A percentile compares a stretch with the other conserved stretches of the same genome.
Conservation (phyloP, 2,113 vertebrate species). For the Taurulus bubalis region DNA sequence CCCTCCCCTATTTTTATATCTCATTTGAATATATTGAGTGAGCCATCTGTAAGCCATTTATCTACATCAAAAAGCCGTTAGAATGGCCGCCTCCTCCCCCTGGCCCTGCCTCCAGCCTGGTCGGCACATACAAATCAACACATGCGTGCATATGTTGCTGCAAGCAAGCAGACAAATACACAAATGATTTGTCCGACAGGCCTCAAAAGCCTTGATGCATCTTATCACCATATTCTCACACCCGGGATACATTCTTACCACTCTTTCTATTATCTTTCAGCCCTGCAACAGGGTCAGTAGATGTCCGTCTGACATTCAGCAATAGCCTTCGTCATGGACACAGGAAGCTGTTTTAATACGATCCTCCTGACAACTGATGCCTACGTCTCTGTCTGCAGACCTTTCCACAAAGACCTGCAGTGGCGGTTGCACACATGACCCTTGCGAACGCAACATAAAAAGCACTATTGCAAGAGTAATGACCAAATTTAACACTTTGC, state of each 20-base stretch:
- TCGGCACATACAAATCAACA: conserved; percentile 59
- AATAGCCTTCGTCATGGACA: conserved; percentile 18
- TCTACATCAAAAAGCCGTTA: conserved; percentile 85
- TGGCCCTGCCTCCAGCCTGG: conserved; percentile 58
- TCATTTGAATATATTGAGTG: conserved; percentile 86
- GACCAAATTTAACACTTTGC: conserved; percentile 82
- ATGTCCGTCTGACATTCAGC: conserved; percentile 29
- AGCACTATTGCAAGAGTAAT: conserved; percentile 80
- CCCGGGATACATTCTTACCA: not conserved
- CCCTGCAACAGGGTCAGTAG: conserved; percentile 24
- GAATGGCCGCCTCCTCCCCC: conserved; percentile 66
- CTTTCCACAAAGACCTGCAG: conserved; percentile 62
- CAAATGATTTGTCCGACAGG: not conserved
- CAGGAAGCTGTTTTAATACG: conserved; percentile 59
- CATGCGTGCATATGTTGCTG: conserved; percentile 52
- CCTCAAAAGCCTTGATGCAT: conserved; percentile 5
- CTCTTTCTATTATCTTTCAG: conserved; percentile 1
- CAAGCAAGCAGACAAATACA: conserved; percentile 20
- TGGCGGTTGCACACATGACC: conserved; percentile 66
- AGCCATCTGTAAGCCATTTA: conserved; percentile 87
- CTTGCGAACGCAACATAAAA: conserved; percentile 70
- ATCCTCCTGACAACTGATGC: conserved; percentile 65
- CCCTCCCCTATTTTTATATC: conserved; percentile 77
- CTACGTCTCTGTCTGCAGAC: conserved; percentile 62
- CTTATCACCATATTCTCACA: conserved; percentile 1